Evolutionary conservation across 2,113 vertebrate species (phyloP), one percentile per base, ranked within the genome.

Genomic region (Seriola quinqueradiata): DNA sequence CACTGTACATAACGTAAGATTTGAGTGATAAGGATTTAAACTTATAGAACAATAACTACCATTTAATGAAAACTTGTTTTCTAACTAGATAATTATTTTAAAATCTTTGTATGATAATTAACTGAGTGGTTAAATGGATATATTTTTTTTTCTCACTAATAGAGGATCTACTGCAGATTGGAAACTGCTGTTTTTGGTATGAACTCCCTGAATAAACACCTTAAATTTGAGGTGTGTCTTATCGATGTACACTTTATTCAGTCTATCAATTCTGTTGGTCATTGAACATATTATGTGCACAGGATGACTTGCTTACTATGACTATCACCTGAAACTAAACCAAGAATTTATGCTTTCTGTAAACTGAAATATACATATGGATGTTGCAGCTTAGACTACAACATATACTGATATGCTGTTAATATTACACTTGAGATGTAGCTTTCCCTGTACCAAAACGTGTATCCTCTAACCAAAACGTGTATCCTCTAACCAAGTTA

Each of bases 81-180:
- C 12, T 82, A 81, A 84, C 54, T 71, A 60, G 70, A 85, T 80
- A 52, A 71, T 71, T 76, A 86, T 87, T 89, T 90, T 86, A 69
- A 88, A 71, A 74, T 69, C 5, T 92, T 83, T 90, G 59, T 86
- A 90, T 87, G 28, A 72, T 90, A 68, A 79, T 81, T 40, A 79
- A 77, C 4, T 83, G 67, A 75, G 21, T 75, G 67, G 70, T 66
- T 28, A 81, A 85, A 83, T 82, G 13, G 28, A 80, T 83, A 79
- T 88, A 70, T 86, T 86, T 88, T 75, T 90, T 90, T 89, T 69
- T 58, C 40, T 73, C 52, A 55, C 57, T 81, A 23, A 48, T 70
- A 66, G 52, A 78, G 38, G 1, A 81, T 58, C 3, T 72, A 14
- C 63, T 85, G 66, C 25, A 84, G 52, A 76, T 34, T 83, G 44